Evolutionary conservation across 1,140 invertebrate species (phyloP), one percentile per base, ranked within the genome.

Genomic region (Globodera ellingtonae): DNA sequence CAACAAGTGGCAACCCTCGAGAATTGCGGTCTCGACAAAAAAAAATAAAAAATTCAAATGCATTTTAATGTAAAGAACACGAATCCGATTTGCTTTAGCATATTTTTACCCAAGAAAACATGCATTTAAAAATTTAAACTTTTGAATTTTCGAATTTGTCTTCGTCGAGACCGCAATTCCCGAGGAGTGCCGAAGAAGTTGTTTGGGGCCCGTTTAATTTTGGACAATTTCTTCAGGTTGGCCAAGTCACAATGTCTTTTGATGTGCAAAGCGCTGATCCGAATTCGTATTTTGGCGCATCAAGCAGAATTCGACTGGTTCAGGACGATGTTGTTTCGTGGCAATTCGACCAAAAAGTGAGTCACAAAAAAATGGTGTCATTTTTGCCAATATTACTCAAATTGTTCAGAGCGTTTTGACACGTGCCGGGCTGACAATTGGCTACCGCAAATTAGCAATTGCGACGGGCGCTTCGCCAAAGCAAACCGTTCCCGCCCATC

Each of bases 281-380:
- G 7, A 47, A 82, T 44, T 59, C 35, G 56, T 56, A 50, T 78
- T 62, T 24, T 52, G n/a, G 44, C 7, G 18, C 18, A 15, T 82
- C 81, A 10, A 48, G n/a, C 18, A 75, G 75, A 48, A 70, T 84
- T 9, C 35, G 24, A 47, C 56, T 83, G 47, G 52, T 83, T 74
- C 80, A 83, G 50, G 82, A 83, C n/a, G 82, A 84, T 21, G 82
- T 83, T 0, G 50, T 47, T 47, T 21, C 21, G 47, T 83, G 82
- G 82, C 65, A 67, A 9, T n/a, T 46, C n/a, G 21, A 35, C 18
- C 65, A 52, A 62, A 82, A 82, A 35, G 81, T 76, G 46, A n/a
- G 56, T 18, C 35, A 75, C 5, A 72, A 72, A 47, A 72, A 15
- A 10, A 81, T 70, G n/a, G 24, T 0, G 47, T 44, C 7, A 67